These are phyloP conservation scores for Pegea sp. DNA, from an alignment of 23 tunicate species.

Conservation along the genomic window DNA sequence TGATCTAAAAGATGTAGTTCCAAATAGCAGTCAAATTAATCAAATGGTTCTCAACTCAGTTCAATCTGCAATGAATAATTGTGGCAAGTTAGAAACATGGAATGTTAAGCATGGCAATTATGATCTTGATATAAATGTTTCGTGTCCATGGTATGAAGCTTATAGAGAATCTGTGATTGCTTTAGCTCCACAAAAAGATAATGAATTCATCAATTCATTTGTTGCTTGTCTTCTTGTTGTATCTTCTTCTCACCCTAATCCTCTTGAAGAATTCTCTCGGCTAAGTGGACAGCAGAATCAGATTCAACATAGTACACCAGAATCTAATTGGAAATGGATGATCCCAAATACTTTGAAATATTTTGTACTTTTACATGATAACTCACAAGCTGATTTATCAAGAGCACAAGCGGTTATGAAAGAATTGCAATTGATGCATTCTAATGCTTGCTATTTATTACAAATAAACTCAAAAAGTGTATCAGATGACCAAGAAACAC, in stretches of 20 bases:
- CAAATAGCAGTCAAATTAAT: conserved; percentile 16
- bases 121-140: conserved; percentile 20
- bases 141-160: conserved; percentile 85
- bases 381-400: conserved; percentile 24
- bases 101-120: conserved; percentile 14
- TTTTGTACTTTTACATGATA: conserved; percentile 70
- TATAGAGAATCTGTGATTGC: conserved; percentile 36
- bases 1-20: conserved; percentile 22
- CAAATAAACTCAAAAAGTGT: conserved; percentile 41
- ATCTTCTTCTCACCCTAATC: conserved; percentile 74
- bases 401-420: conserved; percentile 32
- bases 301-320: conserved; percentile 38
- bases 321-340: conserved; percentile 42
- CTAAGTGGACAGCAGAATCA: conserved; percentile 71
- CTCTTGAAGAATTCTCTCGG: conserved; percentile 58
- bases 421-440: conserved; percentile 59
- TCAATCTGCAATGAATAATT: conserved; percentile 1
- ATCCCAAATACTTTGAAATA: conserved; percentile 83
- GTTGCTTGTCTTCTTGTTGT: conserved; percentile 69
- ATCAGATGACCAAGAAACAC: conserved; percentile 17
- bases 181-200: conserved; percentile 27
- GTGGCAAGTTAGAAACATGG: conserved; percentile 6
- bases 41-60: conserved; percentile 17
- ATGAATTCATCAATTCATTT: conserved; percentile 57
- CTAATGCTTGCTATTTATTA: conserved; percentile 25